Conservation (phyloP, 2,888 invertebrate genomes). For the Acanthacorydalis orientalis region DNA sequence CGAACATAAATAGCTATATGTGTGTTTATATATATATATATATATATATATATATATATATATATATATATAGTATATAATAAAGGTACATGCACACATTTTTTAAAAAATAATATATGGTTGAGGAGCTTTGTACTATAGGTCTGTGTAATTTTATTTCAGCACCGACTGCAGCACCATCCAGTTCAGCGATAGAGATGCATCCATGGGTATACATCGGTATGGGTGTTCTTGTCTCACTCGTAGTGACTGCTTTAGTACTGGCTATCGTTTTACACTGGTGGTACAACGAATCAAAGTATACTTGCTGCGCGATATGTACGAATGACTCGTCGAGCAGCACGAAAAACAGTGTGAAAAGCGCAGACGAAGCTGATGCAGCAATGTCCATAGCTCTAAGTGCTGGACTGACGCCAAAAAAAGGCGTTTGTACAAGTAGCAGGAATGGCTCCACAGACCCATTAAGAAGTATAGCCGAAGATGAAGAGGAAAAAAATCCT, state of each 20-base stretch:
- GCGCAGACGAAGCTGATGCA: neutral
- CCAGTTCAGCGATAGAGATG: slow-evolving; percentile 1
- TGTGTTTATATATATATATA: too few species aligned
- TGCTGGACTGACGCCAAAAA: neutral
- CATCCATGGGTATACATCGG: slow-evolving; percentile 5
- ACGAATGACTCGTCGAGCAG: neutral
- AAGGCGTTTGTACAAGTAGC: neutral
- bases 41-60: too few species aligned
- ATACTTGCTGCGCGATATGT: neutral
- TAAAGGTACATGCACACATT: too few species aligned
- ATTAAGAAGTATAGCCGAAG: slow-evolving; percentile 1
- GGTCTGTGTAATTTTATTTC: neutral
- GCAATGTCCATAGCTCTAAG: neutral
- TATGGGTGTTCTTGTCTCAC: slow-evolving; percentile 2
- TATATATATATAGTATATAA: too few species aligned
- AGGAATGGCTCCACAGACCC: slow-evolving; percentile 1
- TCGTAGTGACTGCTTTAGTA: slow-evolving; percentile 3
- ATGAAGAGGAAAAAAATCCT: slow-evolving; percentile 6
- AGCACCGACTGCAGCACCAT: slow-evolving; percentile 1
- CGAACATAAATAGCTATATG: too few species aligned
- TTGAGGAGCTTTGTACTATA: neutral
- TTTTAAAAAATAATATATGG: too few species aligned
- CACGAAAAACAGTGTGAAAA: neutral
- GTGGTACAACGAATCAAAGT: slow-evolving; percentile 4
- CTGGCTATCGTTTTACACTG: slow-evolving; percentile 5